Evolutionary conservation across 1,140 invertebrate genomes (phyloP), one percentile per base, ranked within the genome.

Genomic region (Aphaenogaster floridana): DNA sequence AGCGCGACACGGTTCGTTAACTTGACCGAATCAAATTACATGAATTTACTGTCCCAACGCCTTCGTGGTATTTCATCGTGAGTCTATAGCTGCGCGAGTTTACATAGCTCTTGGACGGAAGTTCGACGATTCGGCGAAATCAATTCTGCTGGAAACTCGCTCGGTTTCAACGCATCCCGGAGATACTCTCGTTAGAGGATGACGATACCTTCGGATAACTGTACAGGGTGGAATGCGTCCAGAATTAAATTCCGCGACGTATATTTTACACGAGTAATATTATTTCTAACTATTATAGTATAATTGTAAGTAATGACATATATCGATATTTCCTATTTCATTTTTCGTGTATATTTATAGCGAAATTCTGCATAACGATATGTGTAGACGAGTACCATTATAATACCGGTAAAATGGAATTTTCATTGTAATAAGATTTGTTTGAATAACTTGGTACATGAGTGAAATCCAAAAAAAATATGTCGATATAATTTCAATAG

Each of bases 21-120:
- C 92, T 92, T 92, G 92, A 93, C 93, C 93, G 93, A 94, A 94
- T 94, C 94, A 93, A 94, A 94, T 94, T 93, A 94, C 92, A 93
- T 90, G 93, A 94, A 94, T 94, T 94, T 94, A 94, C 89, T 93
- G 93, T 92, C 59, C 91, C 91, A 88, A 94, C 93, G 92, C 93
- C 93, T 94, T 90, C 92, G 92, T 93, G 90, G 87, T 88, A 93
- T 92, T 92, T 92, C 90, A 93, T 76, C 86, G 87, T 78, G 86
- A 76, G 91, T 93, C 89, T 89, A 91, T 88, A 79, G 69, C n/a
- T 42, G 59, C 34, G 74, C 57, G 61, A 48, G 79, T 77, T 81
- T 78, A 61, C 54, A 36, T 15, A 50, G 50, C 34, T 34, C 21
- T 52, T 42, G 13, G 21, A 17, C 21, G 39, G 21, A 45, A 39